Conservation (phyloP, 2,888 invertebrate genomes). For the Eupelmus urozonus region DNA sequence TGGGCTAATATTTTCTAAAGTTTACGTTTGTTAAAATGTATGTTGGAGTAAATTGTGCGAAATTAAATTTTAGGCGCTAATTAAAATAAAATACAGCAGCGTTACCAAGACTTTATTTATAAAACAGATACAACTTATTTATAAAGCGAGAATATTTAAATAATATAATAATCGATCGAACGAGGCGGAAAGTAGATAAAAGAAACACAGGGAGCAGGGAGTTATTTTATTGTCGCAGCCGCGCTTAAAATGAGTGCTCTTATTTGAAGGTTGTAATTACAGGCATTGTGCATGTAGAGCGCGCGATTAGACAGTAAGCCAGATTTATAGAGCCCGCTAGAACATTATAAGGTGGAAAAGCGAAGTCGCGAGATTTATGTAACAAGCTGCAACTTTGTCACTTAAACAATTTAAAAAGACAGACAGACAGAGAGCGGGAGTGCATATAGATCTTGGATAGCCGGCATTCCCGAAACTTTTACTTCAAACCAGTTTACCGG, state of each 20-base stretch:
- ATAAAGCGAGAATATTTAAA: no score
- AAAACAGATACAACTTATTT: no score
- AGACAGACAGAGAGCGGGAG: no score
- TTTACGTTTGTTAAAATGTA: constrained; percentile 20
- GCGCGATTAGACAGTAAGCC: constrained; percentile 10
- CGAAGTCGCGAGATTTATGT: constrained; percentile 22
- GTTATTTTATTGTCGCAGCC: not conserved
- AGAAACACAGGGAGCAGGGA: no score
- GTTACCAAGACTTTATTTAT: no score
- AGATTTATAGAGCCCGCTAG: constrained; percentile 20
- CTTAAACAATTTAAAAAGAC: not conserved
- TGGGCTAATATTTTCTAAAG: constrained; percentile 29
- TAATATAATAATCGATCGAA: not conserved
- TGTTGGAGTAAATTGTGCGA: constrained; percentile 16
- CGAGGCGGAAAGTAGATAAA: not conserved
- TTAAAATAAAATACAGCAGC: no score
- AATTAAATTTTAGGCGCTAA: no score
- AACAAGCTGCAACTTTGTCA: constrained; percentile 23
- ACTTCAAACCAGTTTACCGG: constrained; percentile 17
- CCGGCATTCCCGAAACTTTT: constrained; percentile 6
- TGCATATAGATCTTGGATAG: no score
- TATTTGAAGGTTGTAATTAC: not conserved
- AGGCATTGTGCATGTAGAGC: not conserved
- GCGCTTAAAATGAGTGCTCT: not conserved
- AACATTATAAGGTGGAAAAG: not conserved